These are phyloP conservation scores for Zootermopsis nevadensis DNA, from an alignment of 2,888 invertebrate genomes.

Conservation along the genomic window DNA sequence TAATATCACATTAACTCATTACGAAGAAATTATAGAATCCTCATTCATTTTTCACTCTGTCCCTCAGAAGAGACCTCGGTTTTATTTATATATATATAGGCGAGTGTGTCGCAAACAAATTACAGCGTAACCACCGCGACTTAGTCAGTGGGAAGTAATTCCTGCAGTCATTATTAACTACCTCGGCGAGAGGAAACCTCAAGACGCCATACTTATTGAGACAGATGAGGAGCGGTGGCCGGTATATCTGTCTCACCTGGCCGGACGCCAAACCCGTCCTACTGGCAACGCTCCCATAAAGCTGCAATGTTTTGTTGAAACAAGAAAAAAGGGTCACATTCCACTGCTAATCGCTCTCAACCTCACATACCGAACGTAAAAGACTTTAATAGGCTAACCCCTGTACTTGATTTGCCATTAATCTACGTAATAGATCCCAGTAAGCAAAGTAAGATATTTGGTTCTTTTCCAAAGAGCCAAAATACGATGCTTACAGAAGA, in stretches of 20 bases:
- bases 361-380: conserved; percentile 8
- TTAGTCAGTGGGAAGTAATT: not conserved
- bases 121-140: not conserved
- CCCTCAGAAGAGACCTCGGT: not conserved
- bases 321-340: conserved; percentile 33
- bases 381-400: conserved; percentile 19
- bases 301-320: conserved; percentile 35
- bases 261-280: conserved; percentile 9
- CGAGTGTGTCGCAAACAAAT: not conserved
- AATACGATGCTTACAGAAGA: no score
- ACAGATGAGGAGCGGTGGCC: conserved; percentile 36
- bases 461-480: no score
- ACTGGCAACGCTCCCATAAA: conserved; percentile 33
- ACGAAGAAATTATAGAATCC: not conserved
- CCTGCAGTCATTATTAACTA: conserved; percentile 9
- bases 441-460: no score
- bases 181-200: conserved; percentile 27
- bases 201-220: conserved; percentile 40
- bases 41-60: not conserved
- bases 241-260: conserved; percentile 42
- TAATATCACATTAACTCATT: not conserved
- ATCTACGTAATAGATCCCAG: not conserved
- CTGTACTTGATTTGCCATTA: conserved; percentile 12
- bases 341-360: conserved; percentile 30
- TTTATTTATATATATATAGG: not conserved